phyloP scores from a whole-genome alignment of 2,888 invertebrate species.

The Phyllotreta striolata region DNA sequence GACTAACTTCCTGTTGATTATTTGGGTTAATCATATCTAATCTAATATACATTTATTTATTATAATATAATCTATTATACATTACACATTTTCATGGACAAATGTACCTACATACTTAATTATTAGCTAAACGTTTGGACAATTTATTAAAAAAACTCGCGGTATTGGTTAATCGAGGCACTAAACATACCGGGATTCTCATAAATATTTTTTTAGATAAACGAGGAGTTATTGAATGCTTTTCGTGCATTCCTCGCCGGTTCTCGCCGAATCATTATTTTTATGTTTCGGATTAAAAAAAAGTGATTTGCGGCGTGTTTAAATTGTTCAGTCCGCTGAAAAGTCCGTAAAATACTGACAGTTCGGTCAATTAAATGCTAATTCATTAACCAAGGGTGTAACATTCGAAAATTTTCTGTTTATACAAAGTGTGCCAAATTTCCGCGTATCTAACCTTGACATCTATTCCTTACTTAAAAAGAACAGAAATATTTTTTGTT shows the following conservation, averaged over 20 bases:
- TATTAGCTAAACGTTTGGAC: background rate
- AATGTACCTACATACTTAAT: too few relatives aligned
- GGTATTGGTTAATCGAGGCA: background rate
- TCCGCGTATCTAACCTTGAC: constrained; percentile 4
- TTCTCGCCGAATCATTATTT: constrained; percentile 3
- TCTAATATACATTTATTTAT: too few relatives aligned
- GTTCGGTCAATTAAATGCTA: constrained; percentile 12
- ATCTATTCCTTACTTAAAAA: constrained; percentile 2
- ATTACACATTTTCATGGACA: too few relatives aligned
- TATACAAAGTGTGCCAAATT: constrained; percentile 10
- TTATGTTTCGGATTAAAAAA: constrained; percentile 6
- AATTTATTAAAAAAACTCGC: constrained; percentile 7
- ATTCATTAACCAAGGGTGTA: constrained; percentile 19
- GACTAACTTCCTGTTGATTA: too few relatives aligned
- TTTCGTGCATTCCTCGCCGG: constrained; percentile 5
- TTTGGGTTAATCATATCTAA: too few relatives aligned
- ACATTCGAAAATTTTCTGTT: constrained; percentile 5
- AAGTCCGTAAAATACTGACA: constrained; percentile 5
- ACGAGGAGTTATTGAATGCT: constrained; percentile 15
- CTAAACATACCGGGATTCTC: constrained; percentile 6
- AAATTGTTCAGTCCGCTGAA: background rate
- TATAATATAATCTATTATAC: too few relatives aligned
- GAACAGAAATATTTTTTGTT: background rate
- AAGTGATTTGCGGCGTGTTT: constrained; percentile 11
- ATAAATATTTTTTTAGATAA: constrained; percentile 12